phyloP scores from a whole-genome alignment of 2,797 vertebrate genomes.

The Pelobates cultripes region DNA sequence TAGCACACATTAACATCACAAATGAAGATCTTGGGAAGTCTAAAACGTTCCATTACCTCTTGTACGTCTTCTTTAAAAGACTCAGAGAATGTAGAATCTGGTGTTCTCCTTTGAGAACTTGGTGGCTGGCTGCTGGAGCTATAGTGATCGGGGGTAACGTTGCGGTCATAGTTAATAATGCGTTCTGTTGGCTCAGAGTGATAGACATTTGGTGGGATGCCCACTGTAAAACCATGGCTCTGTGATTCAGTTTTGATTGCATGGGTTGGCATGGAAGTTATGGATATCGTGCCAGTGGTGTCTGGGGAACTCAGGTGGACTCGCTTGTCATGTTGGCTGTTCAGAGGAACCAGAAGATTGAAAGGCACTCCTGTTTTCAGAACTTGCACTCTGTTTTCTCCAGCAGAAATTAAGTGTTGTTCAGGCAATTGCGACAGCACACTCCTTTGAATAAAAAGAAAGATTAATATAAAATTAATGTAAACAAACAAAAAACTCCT shows the following conservation, averaged over 20 bases:
- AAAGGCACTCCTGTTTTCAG: slow-evolving; percentile 87
- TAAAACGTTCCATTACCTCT: slow-evolving; percentile 76
- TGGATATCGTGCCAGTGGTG: slow-evolving; percentile 92
- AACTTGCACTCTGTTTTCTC: slow-evolving; percentile 89
- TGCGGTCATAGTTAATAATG: slow-evolving; percentile 83
- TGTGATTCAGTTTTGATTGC: slow-evolving; percentile 90
- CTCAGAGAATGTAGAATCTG: slow-evolving; percentile 95
- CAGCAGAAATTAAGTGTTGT: slow-evolving; percentile 71
- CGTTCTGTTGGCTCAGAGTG: slow-evolving; percentile 80
- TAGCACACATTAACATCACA: no score
- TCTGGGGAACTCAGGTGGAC: slow-evolving; percentile 85
- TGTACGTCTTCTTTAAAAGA: slow-evolving; percentile 91
- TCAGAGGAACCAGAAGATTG: slow-evolving; percentile 87
- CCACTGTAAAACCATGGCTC: slow-evolving; percentile 84
- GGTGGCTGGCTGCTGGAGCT: slow-evolving; percentile 82
- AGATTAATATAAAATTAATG: not conserved
- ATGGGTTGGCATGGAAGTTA: slow-evolving; percentile 87
- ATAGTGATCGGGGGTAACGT: slow-evolving; percentile 83
- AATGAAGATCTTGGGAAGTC: no score
- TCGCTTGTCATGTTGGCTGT: slow-evolving; percentile 88
- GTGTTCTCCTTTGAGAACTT: slow-evolving; percentile 81
- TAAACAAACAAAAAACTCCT: not conserved
- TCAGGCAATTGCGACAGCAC: slow-evolving; percentile 76
- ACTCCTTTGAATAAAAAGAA: slow-evolving; percentile 68
- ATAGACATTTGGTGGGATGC: slow-evolving; percentile 78